These are phyloP conservation scores for Callopanchax toddi DNA, from an alignment of 2,113 vertebrate genomes.

Conservation along the genomic window DNA sequence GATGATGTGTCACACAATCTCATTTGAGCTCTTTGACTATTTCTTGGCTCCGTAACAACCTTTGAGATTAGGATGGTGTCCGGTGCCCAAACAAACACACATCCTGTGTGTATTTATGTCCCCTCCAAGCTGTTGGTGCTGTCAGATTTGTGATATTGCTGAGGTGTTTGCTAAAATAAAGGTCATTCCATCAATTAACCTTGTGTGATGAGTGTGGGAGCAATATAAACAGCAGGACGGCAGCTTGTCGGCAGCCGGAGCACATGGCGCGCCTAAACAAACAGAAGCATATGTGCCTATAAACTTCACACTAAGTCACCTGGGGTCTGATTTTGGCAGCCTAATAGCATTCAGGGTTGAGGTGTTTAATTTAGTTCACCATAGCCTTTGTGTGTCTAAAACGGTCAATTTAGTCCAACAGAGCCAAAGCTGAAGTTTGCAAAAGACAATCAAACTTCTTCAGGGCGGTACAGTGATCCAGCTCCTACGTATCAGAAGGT, in stretches of 20 bases:
- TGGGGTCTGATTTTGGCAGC: constrained; percentile 33
- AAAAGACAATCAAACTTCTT: constrained; percentile 46
- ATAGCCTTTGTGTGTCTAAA: constrained; percentile 16
- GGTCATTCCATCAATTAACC: constrained; percentile 78
- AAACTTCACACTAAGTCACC: constrained; percentile 8
- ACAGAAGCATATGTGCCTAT: constrained; percentile 15
- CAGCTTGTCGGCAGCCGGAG: constrained; percentile 10
- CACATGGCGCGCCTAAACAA: constrained; percentile 26
- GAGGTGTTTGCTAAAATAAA: constrained; percentile 59
- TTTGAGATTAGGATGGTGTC: constrained; percentile 54
- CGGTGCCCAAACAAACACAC: constrained; percentile 25
- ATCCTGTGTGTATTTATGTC: constrained; percentile 40
- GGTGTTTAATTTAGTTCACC: constrained; percentile 22
- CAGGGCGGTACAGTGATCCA: constrained; percentile 7
- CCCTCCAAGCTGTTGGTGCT: constrained; percentile 11
- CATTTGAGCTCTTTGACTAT: constrained; percentile 33
- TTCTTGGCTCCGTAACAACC: constrained; percentile 46
- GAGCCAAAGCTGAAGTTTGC: not conserved
- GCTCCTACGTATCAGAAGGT: no score
- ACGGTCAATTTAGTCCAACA: constrained; percentile 2
- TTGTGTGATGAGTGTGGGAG: constrained; percentile 56
- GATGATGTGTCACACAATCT: constrained; percentile 37
- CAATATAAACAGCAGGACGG: constrained; percentile 59
- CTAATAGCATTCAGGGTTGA: not conserved
- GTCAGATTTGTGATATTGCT: constrained; percentile 52